Evolutionary conservation across 2,797 vertebrate genomes (phyloP).

Genomic region (Acropternis orthonyx): DNA sequence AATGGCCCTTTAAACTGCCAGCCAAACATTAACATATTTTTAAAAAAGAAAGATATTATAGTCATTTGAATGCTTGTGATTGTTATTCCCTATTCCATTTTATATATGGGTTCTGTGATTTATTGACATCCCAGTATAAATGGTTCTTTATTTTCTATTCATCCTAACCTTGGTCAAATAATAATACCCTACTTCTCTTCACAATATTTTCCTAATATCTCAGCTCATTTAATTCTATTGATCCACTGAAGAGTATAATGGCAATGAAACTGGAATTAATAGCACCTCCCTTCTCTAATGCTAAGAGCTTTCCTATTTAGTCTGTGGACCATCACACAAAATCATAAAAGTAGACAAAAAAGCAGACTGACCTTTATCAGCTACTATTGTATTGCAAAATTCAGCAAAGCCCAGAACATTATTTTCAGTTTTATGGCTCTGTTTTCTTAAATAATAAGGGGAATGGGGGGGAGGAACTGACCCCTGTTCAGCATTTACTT

Average conservation of each 20-base stretch:
- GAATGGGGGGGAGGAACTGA: conserved; percentile 73
- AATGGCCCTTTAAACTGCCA: neutral
- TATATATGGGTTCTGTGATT: conserved; percentile 67
- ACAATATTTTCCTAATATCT: conserved; percentile 79
- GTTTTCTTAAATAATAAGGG: conserved; percentile 80
- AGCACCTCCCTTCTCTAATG: conserved; percentile 69
- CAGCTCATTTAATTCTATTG: conserved; percentile 81
- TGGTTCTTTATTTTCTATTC: conserved; percentile 76
- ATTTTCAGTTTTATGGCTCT: conserved; percentile 76
- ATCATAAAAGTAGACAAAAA: conserved; percentile 76
- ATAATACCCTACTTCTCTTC: conserved; percentile 72
- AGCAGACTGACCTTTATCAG: conserved; percentile 74
- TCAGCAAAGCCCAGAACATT: conserved; percentile 74
- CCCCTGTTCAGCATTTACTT: conserved; percentile 86
- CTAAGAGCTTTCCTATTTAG: conserved; percentile 75
- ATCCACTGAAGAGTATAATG: conserved; percentile 79
- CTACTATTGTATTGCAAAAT: conserved; percentile 74
- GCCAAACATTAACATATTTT: neutral
- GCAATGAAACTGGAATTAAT: conserved; percentile 77
- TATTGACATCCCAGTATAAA: conserved; percentile 71
- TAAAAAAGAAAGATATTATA: conserved; percentile 27
- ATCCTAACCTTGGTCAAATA: conserved; percentile 75
- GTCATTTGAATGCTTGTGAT: conserved; percentile 52
- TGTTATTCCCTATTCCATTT: conserved; percentile 56
- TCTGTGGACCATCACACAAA: conserved; percentile 74